phyloP scores from a whole-genome alignment of 2,797 vertebrate species.

The Microcaecilia unicolor region DNA sequence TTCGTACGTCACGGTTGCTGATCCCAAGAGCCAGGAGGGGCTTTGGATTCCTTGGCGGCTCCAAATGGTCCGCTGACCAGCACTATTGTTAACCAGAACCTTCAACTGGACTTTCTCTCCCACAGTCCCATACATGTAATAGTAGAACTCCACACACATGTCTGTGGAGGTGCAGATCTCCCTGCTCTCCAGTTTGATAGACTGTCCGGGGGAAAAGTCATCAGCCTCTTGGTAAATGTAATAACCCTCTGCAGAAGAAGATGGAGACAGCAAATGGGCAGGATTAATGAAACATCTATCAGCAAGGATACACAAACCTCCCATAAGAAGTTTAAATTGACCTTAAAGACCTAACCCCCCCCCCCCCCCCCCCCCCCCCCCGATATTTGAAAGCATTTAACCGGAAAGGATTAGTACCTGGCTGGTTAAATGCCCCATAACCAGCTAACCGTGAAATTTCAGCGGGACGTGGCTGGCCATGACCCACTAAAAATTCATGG shows the following conservation, averaged over 20 bases:
- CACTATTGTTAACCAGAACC: slow-evolving; percentile 34
- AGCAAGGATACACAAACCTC: too few species aligned
- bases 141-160: slow-evolving; percentile 61
- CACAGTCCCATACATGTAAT: slow-evolving; percentile 56
- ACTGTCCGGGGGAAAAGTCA: slow-evolving; percentile 37
- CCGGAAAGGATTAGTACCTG: too few species aligned
- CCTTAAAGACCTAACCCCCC: too few species aligned
- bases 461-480: too few species aligned
- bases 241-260: slow-evolving; percentile 38
- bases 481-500: too few species aligned
- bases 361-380: too few species aligned
- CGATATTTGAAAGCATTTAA: too few species aligned
- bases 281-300: too few species aligned
- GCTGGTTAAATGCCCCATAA: too few species aligned
- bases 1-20: slow-evolving; percentile 44
- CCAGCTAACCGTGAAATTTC: too few species aligned
- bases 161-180: slow-evolving; percentile 23
- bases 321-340: too few species aligned
- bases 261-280: not conserved
- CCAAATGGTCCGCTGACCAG: slow-evolving; percentile 38
- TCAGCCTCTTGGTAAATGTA: slow-evolving; percentile 66
- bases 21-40: slow-evolving; percentile 49
- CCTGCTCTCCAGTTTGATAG: slow-evolving; percentile 49
- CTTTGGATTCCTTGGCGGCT: slow-evolving; percentile 49
- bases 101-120: slow-evolving; percentile 23